A percentile compares a stretch with the other conserved stretches of the same genome.
phyloP scores from a whole-genome alignment of 1,140 invertebrate species.

The Nomia melanderi region DNA sequence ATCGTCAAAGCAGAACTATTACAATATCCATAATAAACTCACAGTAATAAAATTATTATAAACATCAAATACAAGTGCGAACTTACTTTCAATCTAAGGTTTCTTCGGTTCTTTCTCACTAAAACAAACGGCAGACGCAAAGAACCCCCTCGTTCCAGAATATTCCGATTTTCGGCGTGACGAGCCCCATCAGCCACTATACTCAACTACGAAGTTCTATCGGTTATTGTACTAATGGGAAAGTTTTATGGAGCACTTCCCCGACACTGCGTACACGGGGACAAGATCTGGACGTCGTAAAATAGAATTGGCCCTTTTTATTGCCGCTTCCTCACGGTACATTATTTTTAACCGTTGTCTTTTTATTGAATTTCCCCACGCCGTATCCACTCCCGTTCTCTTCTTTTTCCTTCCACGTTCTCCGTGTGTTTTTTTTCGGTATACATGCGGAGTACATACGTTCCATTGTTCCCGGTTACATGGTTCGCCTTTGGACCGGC shows the following conservation, averaged over 20 bases:
- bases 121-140: too few relatives aligned
- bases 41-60: too few relatives aligned
- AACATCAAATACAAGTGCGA: background rate
- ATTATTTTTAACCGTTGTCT: background rate
- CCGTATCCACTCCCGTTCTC: background rate
- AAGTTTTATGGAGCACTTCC: conserved; percentile 31
- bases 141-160: background rate
- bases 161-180: conserved; percentile 8
- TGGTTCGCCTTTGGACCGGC: conserved; percentile 8
- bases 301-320: conserved; percentile 33
- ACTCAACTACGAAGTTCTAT: conserved; percentile 13
- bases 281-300: conserved; percentile 12
- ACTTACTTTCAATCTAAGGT: too few relatives aligned
- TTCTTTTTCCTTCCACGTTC: background rate
- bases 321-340: background rate
- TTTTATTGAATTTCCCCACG: background rate
- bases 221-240: conserved; percentile 32
- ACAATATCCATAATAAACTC: too few relatives aligned
- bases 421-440: background rate
- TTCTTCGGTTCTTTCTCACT: too few relatives aligned
- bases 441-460: background rate
- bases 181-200: conserved; percentile 19
- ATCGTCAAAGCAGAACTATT: too few relatives aligned
- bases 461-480: conserved; percentile 32
- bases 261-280: background rate